Evolutionary conservation across 1,140 invertebrate species (phyloP).

Genomic region (Euglossa dilemma): DNA sequence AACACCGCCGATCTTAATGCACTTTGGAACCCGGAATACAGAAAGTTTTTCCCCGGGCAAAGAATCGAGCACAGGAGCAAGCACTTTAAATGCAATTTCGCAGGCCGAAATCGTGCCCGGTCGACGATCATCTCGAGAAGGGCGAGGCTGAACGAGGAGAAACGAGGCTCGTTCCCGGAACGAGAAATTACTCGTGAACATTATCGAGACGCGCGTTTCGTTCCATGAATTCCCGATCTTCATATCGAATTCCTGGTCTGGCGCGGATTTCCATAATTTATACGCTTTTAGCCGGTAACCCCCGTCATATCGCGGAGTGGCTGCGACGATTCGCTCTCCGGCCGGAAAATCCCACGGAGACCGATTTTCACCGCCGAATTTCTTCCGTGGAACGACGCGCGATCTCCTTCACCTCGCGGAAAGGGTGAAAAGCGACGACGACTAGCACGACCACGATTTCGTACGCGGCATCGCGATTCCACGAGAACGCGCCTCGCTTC

Average conservation of each 20-base stretch:
- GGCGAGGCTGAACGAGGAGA: neutral
- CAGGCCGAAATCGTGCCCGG: neutral
- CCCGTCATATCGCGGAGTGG: neutral
- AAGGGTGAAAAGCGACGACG: slow-evolving; percentile 6
- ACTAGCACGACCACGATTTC: neutral
- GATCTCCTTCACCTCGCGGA: neutral
- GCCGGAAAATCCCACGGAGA: neutral
- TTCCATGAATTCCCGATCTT: slow-evolving; percentile 20
- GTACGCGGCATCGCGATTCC: slow-evolving; percentile 21
- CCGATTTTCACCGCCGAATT: slow-evolving; percentile 14
- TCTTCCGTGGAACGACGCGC: neutral
- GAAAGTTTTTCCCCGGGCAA: neutral
- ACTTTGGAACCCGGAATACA: neutral
- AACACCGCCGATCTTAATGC: neutral
- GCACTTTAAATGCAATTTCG: neutral
- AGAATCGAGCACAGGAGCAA: neutral
- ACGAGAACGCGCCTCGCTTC: neutral
- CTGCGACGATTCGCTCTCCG: neutral
- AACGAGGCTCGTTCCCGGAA: neutral
- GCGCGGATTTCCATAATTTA: slow-evolving; percentile 44
- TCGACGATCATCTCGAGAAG: neutral
- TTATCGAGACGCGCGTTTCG: slow-evolving; percentile 9
- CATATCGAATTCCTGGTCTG: slow-evolving; percentile 35
- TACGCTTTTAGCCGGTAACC: slow-evolving; percentile 20
- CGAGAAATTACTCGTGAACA: slow-evolving; percentile 18